These are phyloP conservation scores for Hyaena hyaena DNA, from an alignment of 2,113 vertebrate species.

Conservation along the genomic window DNA sequence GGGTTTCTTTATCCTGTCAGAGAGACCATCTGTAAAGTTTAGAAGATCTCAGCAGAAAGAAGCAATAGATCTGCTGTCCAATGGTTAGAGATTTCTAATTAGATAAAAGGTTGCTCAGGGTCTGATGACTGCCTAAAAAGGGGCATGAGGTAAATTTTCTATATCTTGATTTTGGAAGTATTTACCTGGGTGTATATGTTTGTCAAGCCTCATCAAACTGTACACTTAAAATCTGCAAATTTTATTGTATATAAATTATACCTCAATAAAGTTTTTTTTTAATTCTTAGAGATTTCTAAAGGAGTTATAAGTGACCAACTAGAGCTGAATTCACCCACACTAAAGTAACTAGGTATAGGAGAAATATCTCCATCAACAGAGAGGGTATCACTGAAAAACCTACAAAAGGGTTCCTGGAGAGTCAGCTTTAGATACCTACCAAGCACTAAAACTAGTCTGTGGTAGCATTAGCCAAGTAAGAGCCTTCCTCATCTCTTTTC, in stretches of 20 bases:
- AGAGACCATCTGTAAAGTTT: not conserved
- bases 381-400: not conserved
- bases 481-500: not conserved
- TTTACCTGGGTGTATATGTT: not conserved
- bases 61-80: not conserved
- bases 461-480: not conserved
- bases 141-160: not conserved
- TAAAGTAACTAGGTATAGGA: not conserved
- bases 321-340: not conserved
- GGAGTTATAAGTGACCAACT: not conserved
- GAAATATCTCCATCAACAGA: not conserved
- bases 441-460: conserved; percentile 23
- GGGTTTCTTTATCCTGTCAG: not conserved
- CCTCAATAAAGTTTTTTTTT: conserved; percentile 43
- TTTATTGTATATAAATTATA: not conserved
- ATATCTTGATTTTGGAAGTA: conserved; percentile 30
- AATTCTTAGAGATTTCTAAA: conserved; percentile 29
- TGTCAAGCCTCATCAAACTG: not conserved
- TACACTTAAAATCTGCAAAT: not conserved
- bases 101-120: not conserved
- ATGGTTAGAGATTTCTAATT: not conserved
- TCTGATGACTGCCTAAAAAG: not conserved
- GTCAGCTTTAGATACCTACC: not conserved
- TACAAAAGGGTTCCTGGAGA: not conserved
- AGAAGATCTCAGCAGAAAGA: not conserved